Evolutionary conservation across 2,888 invertebrate species (phyloP).

Genomic region (Trissolcus japonicus): DNA sequence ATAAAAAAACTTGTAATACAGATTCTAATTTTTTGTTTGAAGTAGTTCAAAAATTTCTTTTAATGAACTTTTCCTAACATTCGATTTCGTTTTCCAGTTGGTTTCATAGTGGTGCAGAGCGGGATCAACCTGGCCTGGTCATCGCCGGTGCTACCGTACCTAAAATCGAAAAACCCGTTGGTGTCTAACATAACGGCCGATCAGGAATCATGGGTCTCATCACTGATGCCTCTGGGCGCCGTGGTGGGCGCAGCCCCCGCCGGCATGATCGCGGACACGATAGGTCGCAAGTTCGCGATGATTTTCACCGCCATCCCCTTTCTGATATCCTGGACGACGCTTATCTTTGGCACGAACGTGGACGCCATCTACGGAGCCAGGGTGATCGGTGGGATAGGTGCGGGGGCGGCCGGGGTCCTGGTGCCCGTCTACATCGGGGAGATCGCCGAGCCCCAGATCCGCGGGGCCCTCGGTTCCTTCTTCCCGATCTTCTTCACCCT

Average conservation of each 20-base stretch:
- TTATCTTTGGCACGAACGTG: conserved; percentile 65
- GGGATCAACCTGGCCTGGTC: conserved; percentile 71
- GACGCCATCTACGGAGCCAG: conserved; percentile 64
- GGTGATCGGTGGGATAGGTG: conserved; percentile 77
- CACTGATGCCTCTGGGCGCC: conserved; percentile 67
- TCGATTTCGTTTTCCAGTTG: conserved; percentile 60
- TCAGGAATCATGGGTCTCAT: conserved; percentile 66
- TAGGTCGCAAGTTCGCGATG: conserved; percentile 67
- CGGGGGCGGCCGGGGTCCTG: conserved; percentile 74
- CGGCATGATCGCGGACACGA: conserved; percentile 68
- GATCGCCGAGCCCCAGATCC: conserved; percentile 76
- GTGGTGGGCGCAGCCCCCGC: conserved; percentile 68
- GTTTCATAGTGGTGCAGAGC: conserved; percentile 67
- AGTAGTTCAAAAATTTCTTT: no score
- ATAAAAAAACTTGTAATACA: no score
- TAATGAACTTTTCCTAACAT: no score
- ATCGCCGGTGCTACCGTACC: conserved; percentile 66
- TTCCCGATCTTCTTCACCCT: conserved; percentile 77
- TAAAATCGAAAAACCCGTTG: conserved; percentile 62
- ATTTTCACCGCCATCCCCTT: conserved; percentile 66
- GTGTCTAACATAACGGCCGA: conserved; percentile 59
- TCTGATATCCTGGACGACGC: conserved; percentile 75
- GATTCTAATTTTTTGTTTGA: no score
- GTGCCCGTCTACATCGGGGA: conserved; percentile 78
- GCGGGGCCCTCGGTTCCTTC: conserved; percentile 77